These are phyloP conservation scores for Electrona antarctica DNA, from an alignment of 2,113 vertebrate genomes.

Conservation along the genomic window DNA sequence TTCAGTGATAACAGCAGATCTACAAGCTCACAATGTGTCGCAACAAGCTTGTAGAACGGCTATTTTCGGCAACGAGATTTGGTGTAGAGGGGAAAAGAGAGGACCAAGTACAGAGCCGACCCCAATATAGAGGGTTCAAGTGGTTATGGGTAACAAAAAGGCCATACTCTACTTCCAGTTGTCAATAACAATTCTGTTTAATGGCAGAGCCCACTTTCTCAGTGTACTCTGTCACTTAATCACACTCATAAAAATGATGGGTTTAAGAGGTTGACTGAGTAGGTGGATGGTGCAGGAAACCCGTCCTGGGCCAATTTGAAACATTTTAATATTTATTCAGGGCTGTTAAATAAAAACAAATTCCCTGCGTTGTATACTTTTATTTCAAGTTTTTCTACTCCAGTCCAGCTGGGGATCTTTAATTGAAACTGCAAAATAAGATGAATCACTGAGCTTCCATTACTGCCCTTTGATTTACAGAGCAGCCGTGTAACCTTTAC, in stretches of 20 bases:
- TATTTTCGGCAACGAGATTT: too few relatives aligned
- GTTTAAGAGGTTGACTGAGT: background rate
- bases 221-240: background rate
- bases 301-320: background rate
- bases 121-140: too few relatives aligned
- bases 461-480: slow-evolving; percentile 52
- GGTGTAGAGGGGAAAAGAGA: too few relatives aligned
- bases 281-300: background rate
- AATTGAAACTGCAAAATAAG: slow-evolving; percentile 55
- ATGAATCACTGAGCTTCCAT: slow-evolving; percentile 30
- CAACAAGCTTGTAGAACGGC: too few relatives aligned
- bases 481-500: slow-evolving; percentile 42
- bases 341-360: slow-evolving; percentile 8
- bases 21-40: too few relatives aligned
- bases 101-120: too few relatives aligned
- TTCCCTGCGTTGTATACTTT: background rate
- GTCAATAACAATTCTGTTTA: too few relatives aligned
- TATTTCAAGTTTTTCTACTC: background rate
- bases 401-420: slow-evolving; percentile 14
- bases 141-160: too few relatives aligned
- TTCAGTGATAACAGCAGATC: too few relatives aligned
- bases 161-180: too few relatives aligned
- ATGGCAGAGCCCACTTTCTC: too few relatives aligned
- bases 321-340: slow-evolving; percentile 2
- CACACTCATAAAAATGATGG: background rate